phyloP scores from a whole-genome alignment of 1,140 invertebrate species.

The Triops longicaudatus region DNA sequence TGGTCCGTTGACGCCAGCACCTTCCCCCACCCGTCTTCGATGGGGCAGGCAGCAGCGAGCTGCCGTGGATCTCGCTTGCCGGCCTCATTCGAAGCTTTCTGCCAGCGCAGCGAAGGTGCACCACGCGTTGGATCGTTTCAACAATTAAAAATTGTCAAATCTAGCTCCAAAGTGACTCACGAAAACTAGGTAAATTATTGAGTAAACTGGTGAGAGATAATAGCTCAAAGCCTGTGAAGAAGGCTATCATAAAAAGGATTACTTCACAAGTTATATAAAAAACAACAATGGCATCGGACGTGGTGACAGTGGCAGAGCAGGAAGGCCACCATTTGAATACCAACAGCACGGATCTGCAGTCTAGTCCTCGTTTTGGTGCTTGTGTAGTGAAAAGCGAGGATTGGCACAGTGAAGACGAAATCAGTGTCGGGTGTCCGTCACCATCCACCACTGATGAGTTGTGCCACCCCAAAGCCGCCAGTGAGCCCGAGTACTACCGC shows the following conservation, averaged over 20 bases:
- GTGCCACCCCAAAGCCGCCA: constrained; percentile 26
- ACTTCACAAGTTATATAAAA: no score
- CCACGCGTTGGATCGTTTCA: background rate
- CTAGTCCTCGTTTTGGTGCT: background rate
- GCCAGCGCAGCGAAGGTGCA: background rate
- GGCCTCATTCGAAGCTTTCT: background rate
- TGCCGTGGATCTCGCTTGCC: background rate
- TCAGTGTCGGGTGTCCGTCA: constrained; percentile 62
- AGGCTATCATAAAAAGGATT: no score
- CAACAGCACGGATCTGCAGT: background rate
- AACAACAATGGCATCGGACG: background rate
- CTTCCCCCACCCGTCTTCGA: no score
- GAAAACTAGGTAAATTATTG: no score
- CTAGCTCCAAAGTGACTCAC: no score
- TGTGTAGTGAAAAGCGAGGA: background rate
- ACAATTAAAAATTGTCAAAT: background rate
- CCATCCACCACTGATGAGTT: constrained; percentile 45
- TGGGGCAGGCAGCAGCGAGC: no score
- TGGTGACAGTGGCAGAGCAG: background rate
- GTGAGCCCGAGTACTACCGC: constrained; percentile 72
- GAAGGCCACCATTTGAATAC: background rate
- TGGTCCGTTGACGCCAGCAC: no score
- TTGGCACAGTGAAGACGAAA: constrained; percentile 47
- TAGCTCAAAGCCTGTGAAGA: no score
- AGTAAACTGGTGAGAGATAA: no score